Evolutionary conservation across 2,797 vertebrate species (phyloP), one percentile per base, ranked within the genome.

Genomic region (Hippopotamyrus pictus): DNA sequence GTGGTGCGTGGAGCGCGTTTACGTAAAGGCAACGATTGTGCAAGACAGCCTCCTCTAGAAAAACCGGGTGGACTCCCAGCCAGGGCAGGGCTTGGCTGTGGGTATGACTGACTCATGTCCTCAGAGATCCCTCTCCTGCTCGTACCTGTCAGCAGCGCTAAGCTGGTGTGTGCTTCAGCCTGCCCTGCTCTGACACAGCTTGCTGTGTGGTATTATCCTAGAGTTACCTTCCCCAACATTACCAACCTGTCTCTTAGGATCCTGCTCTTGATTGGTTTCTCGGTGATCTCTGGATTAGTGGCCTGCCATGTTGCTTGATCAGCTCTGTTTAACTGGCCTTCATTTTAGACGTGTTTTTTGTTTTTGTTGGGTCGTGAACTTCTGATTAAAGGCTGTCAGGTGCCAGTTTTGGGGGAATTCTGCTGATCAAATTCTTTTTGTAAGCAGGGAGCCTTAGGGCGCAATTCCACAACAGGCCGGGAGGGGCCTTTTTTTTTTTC

Each of bases 131-230:
- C n/a, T 25, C 48, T 53, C 84, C 84, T 53, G 51, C 46, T 86
- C 11, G 14, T 53, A 33, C 46, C 48, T 50, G 19, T 51, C 48
- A 22, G 46, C 84, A 86, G 33, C 19, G 9, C n/a, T 44, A 46
- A 88, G 87, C 87, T 73, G 57, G 84, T 69, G 29, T 65, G 22
- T 69, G 37, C 87, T 69, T n/a, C 41, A 53, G 57, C 87, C 46
- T 65, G 59, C 59, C 44, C 57, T 50, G 44, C 25, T 73, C 33
- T 46, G 59, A 69, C 62, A 50, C 37, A 48, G 44, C 59, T 65
- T 53, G 41, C 84, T 53, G 11, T 86, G 22, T 54, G 50, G 22
- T 51, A 86, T 86, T 86, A 54, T 48, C 19, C 46, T 50, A 25
- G 25, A 53, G 50, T 86, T 86, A 51, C 48, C 84, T 86, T 29